These are phyloP conservation scores for Bolinopsis microptera DNA, from an alignment of 37 sponge, comb jelly and placozoan species.

Conservation along the genomic window DNA sequence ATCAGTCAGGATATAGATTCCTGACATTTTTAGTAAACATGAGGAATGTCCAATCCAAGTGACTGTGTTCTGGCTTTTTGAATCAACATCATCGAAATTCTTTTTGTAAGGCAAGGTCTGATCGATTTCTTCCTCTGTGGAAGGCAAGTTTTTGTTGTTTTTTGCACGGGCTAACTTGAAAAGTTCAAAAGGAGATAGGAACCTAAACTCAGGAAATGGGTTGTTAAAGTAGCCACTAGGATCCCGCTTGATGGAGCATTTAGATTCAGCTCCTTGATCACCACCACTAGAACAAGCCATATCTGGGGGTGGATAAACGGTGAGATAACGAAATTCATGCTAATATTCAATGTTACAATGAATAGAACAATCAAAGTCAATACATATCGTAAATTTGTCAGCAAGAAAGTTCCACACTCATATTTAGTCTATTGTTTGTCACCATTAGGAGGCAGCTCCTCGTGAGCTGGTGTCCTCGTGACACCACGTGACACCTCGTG, in stretches of 20 bases:
- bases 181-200: neutral
- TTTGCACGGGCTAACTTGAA: neutral
- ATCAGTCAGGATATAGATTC: conserved; percentile 15
- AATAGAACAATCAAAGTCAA: no score
- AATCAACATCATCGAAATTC: neutral
- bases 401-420: no score
- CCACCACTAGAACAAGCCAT: neutral
- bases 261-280: neutral
- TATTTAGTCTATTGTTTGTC: no score
- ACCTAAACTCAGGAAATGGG: conserved; percentile 45
- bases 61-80: neutral
- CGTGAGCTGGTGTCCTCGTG: no score
- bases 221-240: neutral
- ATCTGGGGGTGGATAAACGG: no score
- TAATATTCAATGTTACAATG: no score
- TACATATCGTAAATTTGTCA: no score
- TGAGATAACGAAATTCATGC: no score
- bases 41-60: conserved; percentile 65
- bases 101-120: neutral
- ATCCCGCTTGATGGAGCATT: neutral
- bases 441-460: no score
- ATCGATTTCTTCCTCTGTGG: neutral
- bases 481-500: no score
- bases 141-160: neutral
- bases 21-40: conserved; percentile 9